Evolutionary conservation across 2,113 vertebrate genomes (phyloP).

Genomic region (Tretioscincus oriximinensis): DNA sequence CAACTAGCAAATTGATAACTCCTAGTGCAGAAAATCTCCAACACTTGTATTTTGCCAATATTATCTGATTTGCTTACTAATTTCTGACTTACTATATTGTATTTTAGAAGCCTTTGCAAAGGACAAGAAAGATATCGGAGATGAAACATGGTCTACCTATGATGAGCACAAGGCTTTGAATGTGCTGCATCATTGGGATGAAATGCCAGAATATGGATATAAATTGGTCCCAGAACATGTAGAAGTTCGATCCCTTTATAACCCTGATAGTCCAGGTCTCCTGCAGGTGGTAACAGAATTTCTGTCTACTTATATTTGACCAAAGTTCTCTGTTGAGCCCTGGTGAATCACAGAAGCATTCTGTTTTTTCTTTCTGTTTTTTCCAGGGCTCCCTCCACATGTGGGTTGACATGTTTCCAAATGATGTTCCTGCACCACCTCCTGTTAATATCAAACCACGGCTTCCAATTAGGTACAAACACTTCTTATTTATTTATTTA

Average conservation of each 20-base stretch:
- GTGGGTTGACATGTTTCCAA: conserved; percentile 96
- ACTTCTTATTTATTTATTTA: too few relatives aligned
- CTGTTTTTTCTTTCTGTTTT: background rate
- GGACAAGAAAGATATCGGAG: conserved; percentile 67
- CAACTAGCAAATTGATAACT: too few relatives aligned
- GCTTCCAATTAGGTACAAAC: conserved; percentile 81
- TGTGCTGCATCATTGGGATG: conserved; percentile 85
- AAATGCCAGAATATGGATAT: conserved; percentile 85
- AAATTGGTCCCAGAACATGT: conserved; percentile 89
- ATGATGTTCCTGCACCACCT: conserved; percentile 82
- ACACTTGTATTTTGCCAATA: background rate
- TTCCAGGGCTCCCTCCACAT: conserved; percentile 88
- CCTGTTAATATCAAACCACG: conserved; percentile 90
- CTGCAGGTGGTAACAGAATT: conserved; percentile 77
- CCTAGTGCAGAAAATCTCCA: background rate
- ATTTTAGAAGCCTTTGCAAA: conserved; percentile 74
- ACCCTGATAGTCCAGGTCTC: conserved; percentile 79
- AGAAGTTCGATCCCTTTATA: conserved; percentile 83
- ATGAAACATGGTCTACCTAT: conserved; percentile 58
- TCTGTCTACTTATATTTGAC: background rate
- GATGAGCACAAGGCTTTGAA: conserved; percentile 86
- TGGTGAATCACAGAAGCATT: conserved; percentile 13
- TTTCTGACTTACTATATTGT: conserved; percentile 32
- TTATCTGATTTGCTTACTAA: background rate
- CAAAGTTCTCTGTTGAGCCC: background rate